A percentile compares a stretch with the other conserved stretches of the same genome.
Evolutionary conservation across 1,140 invertebrate genomes (phyloP).

Genomic region (Asbolus verrucosus): DNA sequence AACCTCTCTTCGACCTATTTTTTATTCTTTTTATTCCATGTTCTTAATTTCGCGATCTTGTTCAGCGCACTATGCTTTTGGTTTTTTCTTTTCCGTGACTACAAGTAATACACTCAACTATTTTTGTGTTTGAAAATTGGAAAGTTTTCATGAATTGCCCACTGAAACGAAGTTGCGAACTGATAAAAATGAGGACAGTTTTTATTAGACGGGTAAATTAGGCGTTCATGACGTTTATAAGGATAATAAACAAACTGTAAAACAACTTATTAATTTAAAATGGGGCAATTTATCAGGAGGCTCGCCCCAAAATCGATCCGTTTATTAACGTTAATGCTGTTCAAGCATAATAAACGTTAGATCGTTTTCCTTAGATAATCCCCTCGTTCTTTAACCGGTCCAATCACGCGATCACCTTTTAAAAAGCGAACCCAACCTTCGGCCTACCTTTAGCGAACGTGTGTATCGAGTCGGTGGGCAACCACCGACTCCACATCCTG

Average conservation of each 20-base stretch:
- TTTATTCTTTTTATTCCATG: too few species aligned
- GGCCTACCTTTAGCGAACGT: conserved; percentile 82
- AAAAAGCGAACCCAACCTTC: too few species aligned
- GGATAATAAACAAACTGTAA: not conserved
- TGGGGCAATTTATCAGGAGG: conserved; percentile 1
- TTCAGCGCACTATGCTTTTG: too few species aligned
- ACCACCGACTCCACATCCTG: conserved; percentile 82
- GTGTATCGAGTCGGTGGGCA: conserved; percentile 81
- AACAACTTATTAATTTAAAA: conserved; percentile 36
- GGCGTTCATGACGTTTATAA: not conserved
- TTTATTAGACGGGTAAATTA: too few species aligned
- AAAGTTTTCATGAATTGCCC: too few species aligned
- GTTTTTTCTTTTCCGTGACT: too few species aligned
- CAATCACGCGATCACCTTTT: conserved; percentile 21
- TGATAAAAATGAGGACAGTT: too few species aligned
- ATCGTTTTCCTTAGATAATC: conserved; percentile 17
- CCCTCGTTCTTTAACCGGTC: not conserved
- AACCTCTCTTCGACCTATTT: too few species aligned
- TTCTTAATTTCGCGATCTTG: too few species aligned
- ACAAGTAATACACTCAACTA: too few species aligned
- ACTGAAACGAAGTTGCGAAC: too few species aligned
- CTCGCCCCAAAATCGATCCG: conserved; percentile 9
- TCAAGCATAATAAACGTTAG: conserved; percentile 23
- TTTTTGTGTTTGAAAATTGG: too few species aligned
- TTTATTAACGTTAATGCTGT: conserved; percentile 17